phyloP scores from a whole-genome alignment of 2,113 vertebrate species.

The Mungos mungo region DNA sequence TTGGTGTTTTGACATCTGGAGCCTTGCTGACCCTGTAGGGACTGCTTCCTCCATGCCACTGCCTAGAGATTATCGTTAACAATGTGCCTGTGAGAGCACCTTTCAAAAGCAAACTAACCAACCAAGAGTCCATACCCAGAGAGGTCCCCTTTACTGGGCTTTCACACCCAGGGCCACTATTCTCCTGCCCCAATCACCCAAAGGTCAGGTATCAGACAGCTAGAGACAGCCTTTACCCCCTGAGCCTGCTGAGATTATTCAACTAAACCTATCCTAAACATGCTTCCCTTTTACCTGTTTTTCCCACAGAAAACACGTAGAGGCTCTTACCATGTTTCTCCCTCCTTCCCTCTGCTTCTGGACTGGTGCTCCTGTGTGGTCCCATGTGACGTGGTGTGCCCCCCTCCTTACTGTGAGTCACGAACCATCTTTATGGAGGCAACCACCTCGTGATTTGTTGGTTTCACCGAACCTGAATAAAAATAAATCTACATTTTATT shows the following conservation, averaged over 20 bases:
- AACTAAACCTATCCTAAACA: neutral
- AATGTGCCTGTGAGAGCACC: neutral
- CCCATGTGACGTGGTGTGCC: rapidly evolving
- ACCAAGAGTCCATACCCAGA: neutral
- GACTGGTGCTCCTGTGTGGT: too few relatives aligned
- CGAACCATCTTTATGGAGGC: neutral
- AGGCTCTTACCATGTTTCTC: neutral
- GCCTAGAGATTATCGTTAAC: neutral
- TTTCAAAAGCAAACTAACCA: neutral
- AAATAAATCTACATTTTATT: neutral
- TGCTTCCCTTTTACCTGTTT: neutral
- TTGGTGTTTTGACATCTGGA: neutral
- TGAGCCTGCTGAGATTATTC: neutral
- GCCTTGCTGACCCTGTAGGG: neutral
- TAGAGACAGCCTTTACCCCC: neutral
- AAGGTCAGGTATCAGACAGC: too few relatives aligned
- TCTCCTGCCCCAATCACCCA: neutral
- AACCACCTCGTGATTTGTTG: neutral
- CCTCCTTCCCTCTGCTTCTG: neutral
- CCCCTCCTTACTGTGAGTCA: neutral
- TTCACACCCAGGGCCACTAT: neutral
- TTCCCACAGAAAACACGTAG: neutral
- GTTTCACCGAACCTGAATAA: neutral
- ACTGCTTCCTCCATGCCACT: neutral
- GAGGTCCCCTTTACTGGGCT: neutral